Conservation (phyloP, 2,113 vertebrate species). For the Erythrocebus patas region DNA sequence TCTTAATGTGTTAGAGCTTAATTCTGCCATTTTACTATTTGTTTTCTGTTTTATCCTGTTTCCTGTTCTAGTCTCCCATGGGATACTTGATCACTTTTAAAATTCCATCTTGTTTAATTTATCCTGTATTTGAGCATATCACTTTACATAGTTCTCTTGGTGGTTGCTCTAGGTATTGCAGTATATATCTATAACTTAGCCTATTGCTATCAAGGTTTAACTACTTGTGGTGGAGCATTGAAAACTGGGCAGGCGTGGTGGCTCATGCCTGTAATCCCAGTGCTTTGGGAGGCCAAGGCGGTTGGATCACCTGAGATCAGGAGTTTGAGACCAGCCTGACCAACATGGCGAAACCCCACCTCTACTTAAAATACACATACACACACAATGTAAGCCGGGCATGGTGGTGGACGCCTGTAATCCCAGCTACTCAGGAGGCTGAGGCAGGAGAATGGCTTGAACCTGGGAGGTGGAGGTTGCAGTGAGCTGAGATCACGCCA, state of each 20-base stretch:
- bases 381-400: too few relatives aligned
- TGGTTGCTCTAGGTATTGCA: neutral
- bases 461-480: too few relatives aligned
- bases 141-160: neutral
- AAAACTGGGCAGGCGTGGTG: neutral
- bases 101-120: neutral
- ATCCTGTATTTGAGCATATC: neutral
- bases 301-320: too few relatives aligned
- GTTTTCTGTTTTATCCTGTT: neutral
- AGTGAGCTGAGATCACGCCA: too few relatives aligned
- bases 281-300: too few relatives aligned
- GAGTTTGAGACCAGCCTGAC: too few relatives aligned
- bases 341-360: too few relatives aligned
- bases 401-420: too few relatives aligned
- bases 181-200: neutral
- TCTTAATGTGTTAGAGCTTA: neutral
- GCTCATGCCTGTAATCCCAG: too few relatives aligned
- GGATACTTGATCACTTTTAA: neutral
- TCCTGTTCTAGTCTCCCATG: neutral
- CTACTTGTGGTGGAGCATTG: neutral
- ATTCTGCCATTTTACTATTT: neutral
- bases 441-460: too few relatives aligned
- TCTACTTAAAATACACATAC: too few relatives aligned
- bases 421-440: too few relatives aligned
- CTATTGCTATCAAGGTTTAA: neutral